phyloP scores from a whole-genome alignment of 2,797 vertebrate genomes.

The Coregonus sp. region DNA sequence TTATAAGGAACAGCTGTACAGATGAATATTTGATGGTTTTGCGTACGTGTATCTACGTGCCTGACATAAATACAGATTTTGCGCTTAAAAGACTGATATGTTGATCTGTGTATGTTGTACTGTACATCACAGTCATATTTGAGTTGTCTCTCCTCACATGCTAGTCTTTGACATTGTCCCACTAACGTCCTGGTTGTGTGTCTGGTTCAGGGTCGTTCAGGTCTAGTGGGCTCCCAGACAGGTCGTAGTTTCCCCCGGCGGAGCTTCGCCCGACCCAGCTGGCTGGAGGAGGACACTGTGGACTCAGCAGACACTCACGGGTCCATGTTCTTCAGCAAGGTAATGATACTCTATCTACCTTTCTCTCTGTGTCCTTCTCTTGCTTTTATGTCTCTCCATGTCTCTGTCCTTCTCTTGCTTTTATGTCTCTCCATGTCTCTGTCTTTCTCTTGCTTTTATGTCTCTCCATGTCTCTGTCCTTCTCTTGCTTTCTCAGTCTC shows the following conservation, averaged over 20 bases:
- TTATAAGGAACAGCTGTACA: no score
- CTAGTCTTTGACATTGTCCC: not conserved
- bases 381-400: not conserved
- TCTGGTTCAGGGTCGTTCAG: conserved; percentile 80
- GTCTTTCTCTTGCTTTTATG: not conserved
- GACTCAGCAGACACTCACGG: conserved; percentile 84
- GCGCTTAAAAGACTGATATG: not conserved
- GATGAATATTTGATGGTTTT: no score
- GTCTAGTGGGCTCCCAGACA: conserved; percentile 76
- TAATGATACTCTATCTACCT: not conserved
- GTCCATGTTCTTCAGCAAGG: conserved; percentile 96
- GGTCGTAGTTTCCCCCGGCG: conserved; percentile 76
- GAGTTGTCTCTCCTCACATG: not conserved
- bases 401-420: not conserved
- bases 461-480: no score
- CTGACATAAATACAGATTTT: not conserved
- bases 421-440: not conserved
- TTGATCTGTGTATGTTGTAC: not conserved
- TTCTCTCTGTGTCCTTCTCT: not conserved
- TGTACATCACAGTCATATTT: no score
- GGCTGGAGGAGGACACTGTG: conserved; percentile 87
- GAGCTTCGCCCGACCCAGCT: conserved; percentile 88
- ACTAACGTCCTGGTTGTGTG: not conserved
- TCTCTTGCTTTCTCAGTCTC: not conserved
- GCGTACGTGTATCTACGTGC: not conserved